Base-by-base conservation (phyloP, 2,888 invertebrate species). In the Clivina fossor region DNA sequence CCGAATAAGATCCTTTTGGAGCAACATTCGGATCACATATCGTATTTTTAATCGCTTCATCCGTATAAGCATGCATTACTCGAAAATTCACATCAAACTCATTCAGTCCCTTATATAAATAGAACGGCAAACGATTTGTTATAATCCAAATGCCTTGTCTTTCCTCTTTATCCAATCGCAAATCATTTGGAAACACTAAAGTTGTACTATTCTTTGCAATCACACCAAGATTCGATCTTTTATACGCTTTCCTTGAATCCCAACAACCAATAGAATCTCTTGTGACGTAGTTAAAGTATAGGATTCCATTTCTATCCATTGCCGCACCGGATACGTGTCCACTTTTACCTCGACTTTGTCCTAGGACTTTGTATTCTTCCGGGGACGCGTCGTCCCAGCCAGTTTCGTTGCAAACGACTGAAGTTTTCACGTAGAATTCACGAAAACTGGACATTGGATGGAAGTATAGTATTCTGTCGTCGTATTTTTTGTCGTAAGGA, bases 361-460 rank as follows among this genome's bases (percentile, higher is more conserved):
- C 74, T 33, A 73, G 53, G 0, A 70, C 67, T 54, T 66, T 64
- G 59, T 73, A 72, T 2, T 68, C 71, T 30, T 71, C 63, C n/a
- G n/a, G n/a, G 22, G 69, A 67, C 9, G 68, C 67, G 4, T 66
- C 63, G 1, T 66, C 60, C 75, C 78, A 78, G 5, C 75, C 68
- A 0, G 74, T 75, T 61, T 85, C 83, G 59, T 88, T 79, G 13
- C 80, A 76, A 3, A 91, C 72, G 0, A 86, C 73, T 0, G 82
- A 80, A 0, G 88, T 83, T 22, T 81, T 78, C 0, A 90, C 86
- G 56, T 81, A 82, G 69, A 89, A 91, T 68, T 91, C 89, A 63
- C 86, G 79, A 64, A 83, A 86, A 68, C 90, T 88, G 1, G 91
- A 87, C 84, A 92, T 82, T 0, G 91, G 83, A 71, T 91, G 89